Evolutionary conservation across 2,797 vertebrate species (phyloP).

Genomic region (Pelochelys cantorii): DNA sequence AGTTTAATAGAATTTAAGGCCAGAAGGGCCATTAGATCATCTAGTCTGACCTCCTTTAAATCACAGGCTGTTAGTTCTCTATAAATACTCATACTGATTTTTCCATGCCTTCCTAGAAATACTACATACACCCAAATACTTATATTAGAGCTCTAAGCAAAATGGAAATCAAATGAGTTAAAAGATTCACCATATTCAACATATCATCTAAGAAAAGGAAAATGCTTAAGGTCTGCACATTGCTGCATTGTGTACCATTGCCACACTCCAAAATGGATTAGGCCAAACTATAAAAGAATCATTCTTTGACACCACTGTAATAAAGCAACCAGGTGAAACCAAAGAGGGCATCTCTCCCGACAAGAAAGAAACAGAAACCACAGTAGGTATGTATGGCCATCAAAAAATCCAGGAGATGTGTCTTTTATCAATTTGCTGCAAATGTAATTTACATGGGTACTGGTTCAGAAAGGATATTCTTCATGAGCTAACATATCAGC

Average conservation of each 20-base stretch:
- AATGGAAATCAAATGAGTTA: background rate
- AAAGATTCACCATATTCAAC: background rate
- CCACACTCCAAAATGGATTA: constrained; percentile 3
- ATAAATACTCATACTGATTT: background rate
- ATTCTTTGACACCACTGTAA: background rate
- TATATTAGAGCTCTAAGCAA: background rate
- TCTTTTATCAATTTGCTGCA: no score
- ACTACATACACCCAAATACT: background rate
- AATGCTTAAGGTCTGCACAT: background rate
- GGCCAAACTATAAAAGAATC: constrained; percentile 4
- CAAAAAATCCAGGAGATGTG: background rate
- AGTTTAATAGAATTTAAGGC: background rate
- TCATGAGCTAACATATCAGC: background rate
- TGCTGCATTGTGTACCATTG: background rate
- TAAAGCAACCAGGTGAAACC: background rate
- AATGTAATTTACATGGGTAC: background rate
- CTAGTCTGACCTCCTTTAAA: background rate
- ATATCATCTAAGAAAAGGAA: background rate
- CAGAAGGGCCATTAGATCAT: background rate
- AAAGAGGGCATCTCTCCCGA: background rate
- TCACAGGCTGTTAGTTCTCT: background rate
- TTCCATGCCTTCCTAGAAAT: background rate
- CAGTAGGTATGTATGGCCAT: background rate
- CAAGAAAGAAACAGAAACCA: background rate
- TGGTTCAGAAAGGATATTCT: background rate